phyloP scores from a whole-genome alignment of 2,113 vertebrate species.

The Patagioenas fasciata region DNA sequence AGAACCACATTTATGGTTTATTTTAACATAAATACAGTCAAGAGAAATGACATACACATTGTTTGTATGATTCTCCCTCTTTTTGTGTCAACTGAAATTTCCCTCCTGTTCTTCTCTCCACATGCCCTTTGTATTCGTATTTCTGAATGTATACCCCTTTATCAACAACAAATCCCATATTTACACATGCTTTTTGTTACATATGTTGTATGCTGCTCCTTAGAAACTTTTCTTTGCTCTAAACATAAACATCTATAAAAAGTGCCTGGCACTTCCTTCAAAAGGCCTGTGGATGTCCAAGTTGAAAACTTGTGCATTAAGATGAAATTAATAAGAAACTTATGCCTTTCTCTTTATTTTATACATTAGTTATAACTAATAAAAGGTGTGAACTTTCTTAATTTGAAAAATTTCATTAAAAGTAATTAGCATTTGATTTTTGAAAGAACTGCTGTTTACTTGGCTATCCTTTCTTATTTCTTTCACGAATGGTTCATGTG shows the following conservation, averaged over 20 bases:
- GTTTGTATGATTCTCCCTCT: not conserved
- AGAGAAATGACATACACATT: not conserved
- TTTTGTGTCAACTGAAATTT: not conserved
- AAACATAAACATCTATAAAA: not conserved
- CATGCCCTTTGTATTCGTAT: not conserved
- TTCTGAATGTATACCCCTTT: not conserved
- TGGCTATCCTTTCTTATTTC: not conserved
- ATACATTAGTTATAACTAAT: not conserved
- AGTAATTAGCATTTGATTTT: not conserved
- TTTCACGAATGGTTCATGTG: not conserved
- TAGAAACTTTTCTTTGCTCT: not conserved
- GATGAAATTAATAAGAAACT: not conserved
- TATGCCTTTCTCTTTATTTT: not conserved
- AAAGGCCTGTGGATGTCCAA: not conserved
- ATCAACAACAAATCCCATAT: not conserved
- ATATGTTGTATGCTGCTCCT: not conserved
- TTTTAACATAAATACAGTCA: not conserved
- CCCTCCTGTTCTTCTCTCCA: not conserved
- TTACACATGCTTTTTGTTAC: not conserved
- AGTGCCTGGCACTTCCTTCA: not conserved
- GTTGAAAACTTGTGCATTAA: not conserved
- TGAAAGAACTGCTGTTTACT: not conserved
- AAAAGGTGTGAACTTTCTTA: not conserved
- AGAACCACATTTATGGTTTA: not conserved
- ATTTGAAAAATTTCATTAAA: not conserved